Evolutionary conservation across 2,113 vertebrate genomes (phyloP).

Genomic region (Lontra canadensis): DNA sequence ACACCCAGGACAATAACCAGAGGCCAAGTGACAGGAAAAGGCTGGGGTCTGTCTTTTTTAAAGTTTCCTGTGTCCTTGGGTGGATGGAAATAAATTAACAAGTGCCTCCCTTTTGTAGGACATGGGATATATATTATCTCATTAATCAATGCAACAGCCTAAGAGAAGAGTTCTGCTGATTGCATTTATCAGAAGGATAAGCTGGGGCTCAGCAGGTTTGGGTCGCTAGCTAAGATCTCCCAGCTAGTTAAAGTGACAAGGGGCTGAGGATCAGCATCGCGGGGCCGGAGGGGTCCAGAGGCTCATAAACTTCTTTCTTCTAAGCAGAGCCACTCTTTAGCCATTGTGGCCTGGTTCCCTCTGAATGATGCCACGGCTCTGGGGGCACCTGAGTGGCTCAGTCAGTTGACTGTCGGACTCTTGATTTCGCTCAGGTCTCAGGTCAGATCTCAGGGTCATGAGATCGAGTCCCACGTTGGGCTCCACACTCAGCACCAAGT

Average conservation of each 20-base stretch:
- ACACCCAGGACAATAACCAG: constrained; percentile 78
- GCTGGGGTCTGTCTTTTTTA: constrained; percentile 54
- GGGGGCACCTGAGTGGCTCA: background rate
- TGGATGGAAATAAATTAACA: constrained; percentile 68
- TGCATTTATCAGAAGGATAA: background rate
- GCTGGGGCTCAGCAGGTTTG: background rate
- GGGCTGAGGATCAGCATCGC: background rate
- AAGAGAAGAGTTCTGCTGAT: background rate
- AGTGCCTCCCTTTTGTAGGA: constrained; percentile 53
- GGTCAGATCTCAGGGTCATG: background rate
- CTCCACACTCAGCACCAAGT: background rate
- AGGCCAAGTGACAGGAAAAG: constrained; percentile 76
- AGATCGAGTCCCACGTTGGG: background rate
- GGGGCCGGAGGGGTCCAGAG: background rate
- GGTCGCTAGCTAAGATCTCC: background rate
- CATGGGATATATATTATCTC: constrained; percentile 56
- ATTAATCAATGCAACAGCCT: constrained; percentile 51
- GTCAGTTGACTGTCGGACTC: background rate
- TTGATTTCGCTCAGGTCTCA: background rate
- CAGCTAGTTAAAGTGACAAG: background rate
- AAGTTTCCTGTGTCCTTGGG: constrained; percentile 76
- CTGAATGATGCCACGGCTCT: background rate
- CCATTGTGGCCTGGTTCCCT: background rate
- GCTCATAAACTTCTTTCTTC: background rate
- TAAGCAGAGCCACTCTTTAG: background rate